phyloP scores from a whole-genome alignment of 2,888 invertebrate species.

The Myopa tessellatipennis region DNA sequence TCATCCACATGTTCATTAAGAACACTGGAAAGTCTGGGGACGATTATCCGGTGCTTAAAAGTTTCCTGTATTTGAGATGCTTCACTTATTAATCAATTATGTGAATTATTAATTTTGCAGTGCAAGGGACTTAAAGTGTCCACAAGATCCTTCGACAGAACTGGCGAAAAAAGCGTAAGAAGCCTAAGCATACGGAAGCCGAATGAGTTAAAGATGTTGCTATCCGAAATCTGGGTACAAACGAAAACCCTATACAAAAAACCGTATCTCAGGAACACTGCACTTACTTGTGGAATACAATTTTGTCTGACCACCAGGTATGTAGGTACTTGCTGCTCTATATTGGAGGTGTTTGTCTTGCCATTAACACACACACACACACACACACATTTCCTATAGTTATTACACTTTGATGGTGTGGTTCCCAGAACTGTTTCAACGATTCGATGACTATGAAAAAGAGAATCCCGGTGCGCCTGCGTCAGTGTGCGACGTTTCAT shows the following conservation, averaged over 20 bases:
- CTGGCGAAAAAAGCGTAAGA: conserved; percentile 73
- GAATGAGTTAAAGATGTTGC: conserved; percentile 77
- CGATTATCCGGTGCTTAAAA: conserved; percentile 75
- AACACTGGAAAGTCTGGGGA: conserved; percentile 79
- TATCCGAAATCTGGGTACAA: conserved; percentile 79
- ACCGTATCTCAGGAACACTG: conserved; percentile 80
- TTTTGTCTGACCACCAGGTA: conserved; percentile 84
- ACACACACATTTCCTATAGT: conserved; percentile 71
- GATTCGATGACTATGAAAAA: conserved; percentile 81
- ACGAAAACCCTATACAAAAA: conserved; percentile 80
- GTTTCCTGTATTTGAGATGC: not conserved
- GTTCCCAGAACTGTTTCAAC: conserved; percentile 90
- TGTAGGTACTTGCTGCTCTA: not conserved
- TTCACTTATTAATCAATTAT: conserved; percentile 1
- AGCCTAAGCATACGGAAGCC: conserved; percentile 78
- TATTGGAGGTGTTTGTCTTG: not conserved
- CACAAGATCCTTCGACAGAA: conserved; percentile 44
- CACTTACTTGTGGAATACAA: conserved; percentile 83
- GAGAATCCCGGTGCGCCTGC: conserved; percentile 76
- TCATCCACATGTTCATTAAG: conserved; percentile 76
- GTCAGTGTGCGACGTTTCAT: conserved; percentile 82
- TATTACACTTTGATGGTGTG: conserved; percentile 93
- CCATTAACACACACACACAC: too few species aligned
- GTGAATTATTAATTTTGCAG: conserved; percentile 66
- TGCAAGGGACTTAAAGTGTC: conserved; percentile 76